Evolutionary conservation across 1,140 invertebrate species (phyloP), one percentile per base, ranked within the genome.

Genomic region (Choristoneura fumiferana): DNA sequence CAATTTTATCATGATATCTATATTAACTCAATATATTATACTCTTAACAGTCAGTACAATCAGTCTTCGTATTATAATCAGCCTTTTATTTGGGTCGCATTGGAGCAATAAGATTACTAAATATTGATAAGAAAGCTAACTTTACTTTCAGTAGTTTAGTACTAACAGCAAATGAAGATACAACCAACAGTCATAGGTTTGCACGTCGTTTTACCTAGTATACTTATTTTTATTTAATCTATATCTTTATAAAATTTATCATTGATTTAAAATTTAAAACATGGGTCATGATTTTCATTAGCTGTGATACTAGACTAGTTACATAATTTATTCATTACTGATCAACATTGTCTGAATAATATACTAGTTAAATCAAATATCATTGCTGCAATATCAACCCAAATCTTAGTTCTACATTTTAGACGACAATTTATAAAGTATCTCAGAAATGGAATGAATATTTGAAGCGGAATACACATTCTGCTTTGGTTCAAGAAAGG

Each of bases 251-350:
- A 29, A 39, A 22, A 29, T 22, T 49, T 49, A 49, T 49, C 43
- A 49, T 49, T 33, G 43, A 49, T 49, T 49, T 49, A 49, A 49
- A 49, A 49, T 49, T 49, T 49, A 49, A 49, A 49, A 49, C 43
- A 49, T 12, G 43, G 18, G 43, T 49, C 43, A 49, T 43, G 10
- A 43, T 49, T 22, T 33, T 49, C 43, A 49, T 49, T 49, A 29
- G 22, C 22, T 49, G 43, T 22, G 40, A 45, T 45, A 45, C 17
- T 4, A 29, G 2, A 29, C 22, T 3, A n/a, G n/a, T n/a, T n/a
- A 3, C 22, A 6, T 29, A 29, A 29, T 29, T 29, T 29, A 29
- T 29, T 29, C 22, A 6, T n/a, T 29, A 29, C 22, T 29, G 22
- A 29, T 29, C 22, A 29, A 29, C 22, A 29, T 2, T 29, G 22